phyloP scores from a whole-genome alignment of 1,140 invertebrate genomes.

The Bombus waltoni region DNA sequence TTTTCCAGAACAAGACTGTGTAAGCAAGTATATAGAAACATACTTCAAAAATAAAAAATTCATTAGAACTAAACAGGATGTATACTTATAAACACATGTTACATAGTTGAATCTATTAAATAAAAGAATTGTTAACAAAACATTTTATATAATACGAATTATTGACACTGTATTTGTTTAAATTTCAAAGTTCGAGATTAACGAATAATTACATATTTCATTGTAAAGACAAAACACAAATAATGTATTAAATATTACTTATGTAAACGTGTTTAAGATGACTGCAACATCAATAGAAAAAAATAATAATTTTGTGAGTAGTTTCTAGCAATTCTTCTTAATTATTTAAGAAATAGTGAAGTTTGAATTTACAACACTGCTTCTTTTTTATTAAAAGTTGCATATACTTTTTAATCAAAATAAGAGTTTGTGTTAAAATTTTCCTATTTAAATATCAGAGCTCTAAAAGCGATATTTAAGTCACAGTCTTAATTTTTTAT shows the following conservation, averaged over 20 bases:
- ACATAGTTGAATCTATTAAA: not conserved
- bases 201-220: constrained; percentile 10
- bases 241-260: not conserved
- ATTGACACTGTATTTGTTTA: not conserved
- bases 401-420: constrained; percentile 6
- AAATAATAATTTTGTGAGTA: not conserved
- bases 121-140: not conserved
- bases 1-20: constrained; percentile 70
- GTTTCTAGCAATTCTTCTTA: not conserved
- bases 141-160: not conserved
- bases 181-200: not conserved
- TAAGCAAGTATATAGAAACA: constrained; percentile 68
- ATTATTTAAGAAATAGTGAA: not conserved
- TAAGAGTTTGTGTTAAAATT: constrained; percentile 4
- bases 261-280: not conserved
- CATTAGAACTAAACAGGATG: constrained; percentile 71
- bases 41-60: constrained; percentile 72
- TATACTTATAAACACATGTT: constrained; percentile 65
- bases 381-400: not conserved
- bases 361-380: not conserved
- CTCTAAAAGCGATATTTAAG: constrained; percentile 28
- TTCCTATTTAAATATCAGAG: constrained; percentile 10
- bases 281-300: constrained; percentile 2
- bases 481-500: constrained; percentile 36
- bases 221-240: not conserved